Evolutionary conservation across 2,888 invertebrate species (phyloP).

Genomic region (Hyposoter dolosus): DNA sequence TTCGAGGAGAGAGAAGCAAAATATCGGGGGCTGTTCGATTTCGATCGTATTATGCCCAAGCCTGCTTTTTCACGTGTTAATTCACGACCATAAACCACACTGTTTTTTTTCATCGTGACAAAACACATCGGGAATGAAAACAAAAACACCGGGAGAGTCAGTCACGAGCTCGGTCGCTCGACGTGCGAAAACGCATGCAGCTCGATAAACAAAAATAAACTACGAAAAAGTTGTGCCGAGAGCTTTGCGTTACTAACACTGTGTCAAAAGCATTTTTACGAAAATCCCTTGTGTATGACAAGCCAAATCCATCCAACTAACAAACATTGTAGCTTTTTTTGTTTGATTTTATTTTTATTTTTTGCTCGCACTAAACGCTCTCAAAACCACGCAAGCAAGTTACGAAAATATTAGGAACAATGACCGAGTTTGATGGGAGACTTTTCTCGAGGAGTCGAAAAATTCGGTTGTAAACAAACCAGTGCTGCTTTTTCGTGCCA

Average conservation of each 20-base stretch:
- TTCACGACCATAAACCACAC: constrained; percentile 4
- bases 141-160: constrained; percentile 2
- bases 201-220: neutral
- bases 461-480: neutral
- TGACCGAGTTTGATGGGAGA: neutral
- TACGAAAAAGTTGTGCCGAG: constrained; percentile 25
- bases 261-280: constrained; percentile 1
- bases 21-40: neutral
- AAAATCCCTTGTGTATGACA: constrained; percentile 13
- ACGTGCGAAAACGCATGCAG: constrained; percentile 73
- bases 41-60: constrained; percentile 22
- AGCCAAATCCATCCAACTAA: constrained; percentile 59
- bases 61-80: constrained; percentile 29
- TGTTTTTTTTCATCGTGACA: neutral
- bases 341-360: constrained; percentile 17
- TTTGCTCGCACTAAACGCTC: constrained; percentile 45
- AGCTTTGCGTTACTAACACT: constrained; percentile 59
- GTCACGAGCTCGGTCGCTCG: constrained; percentile 67
- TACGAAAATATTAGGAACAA: neutral
- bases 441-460: constrained; percentile 1
- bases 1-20: neutral
- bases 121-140: neutral
- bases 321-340: constrained; percentile 36
- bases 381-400: constrained; percentile 49
- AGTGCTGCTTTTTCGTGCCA: neutral